A percentile compares a stretch with the other conserved stretches of the same genome.
Evolutionary conservation across 2,888 invertebrate genomes (phyloP).

Genomic region (Acleris holmiana): DNA sequence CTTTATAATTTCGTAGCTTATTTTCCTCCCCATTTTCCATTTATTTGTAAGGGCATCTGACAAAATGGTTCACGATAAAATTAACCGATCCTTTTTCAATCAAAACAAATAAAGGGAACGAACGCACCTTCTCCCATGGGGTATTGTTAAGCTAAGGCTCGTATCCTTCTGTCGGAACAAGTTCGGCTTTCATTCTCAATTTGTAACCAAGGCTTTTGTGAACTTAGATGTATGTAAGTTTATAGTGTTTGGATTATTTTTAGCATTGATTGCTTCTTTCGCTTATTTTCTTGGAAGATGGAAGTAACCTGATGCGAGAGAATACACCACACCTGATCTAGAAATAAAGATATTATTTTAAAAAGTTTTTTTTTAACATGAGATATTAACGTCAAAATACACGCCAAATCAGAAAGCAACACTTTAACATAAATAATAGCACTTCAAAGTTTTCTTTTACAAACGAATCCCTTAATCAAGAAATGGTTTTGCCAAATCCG

Average conservation of each 20-base stretch:
- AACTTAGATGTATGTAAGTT: not conserved
- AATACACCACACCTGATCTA: no score
- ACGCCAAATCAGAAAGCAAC: no score
- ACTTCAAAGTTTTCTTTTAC: no score
- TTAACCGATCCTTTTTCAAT: constrained; percentile 37
- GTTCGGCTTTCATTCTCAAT: constrained; percentile 19
- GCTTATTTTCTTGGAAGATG: no score
- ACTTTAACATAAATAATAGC: no score
- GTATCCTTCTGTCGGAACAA: constrained; percentile 11
- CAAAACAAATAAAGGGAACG: constrained; percentile 34
- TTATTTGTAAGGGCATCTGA: constrained; percentile 32
- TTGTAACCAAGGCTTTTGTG: not conserved
- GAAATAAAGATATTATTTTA: no score
- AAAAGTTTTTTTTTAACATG: no score
- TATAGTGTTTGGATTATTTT: not conserved
- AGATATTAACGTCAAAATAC: no score
- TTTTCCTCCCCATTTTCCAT: constrained; percentile 31
- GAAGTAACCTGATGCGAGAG: no score
- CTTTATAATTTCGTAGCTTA: constrained; percentile 24
- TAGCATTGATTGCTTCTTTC: not conserved
- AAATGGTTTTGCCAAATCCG: no score
- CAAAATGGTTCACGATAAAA: constrained; percentile 37
- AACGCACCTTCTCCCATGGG: constrained; percentile 16
- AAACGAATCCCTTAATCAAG: no score
- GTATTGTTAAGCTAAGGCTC: constrained; percentile 18